Conservation (phyloP, 1,140 invertebrate species). For the Cataglyphis hispanica region DNA sequence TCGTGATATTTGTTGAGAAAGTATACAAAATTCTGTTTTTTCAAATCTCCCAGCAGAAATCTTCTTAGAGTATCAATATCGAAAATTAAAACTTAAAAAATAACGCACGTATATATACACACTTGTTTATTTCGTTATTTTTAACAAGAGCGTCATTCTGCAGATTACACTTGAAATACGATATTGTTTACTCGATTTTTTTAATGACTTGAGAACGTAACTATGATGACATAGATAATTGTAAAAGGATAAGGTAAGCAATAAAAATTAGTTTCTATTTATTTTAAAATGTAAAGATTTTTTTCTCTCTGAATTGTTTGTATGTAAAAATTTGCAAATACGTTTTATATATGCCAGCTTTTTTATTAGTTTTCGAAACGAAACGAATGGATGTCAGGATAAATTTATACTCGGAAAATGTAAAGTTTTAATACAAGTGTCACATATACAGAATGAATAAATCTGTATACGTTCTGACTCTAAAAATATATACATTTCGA, state of each 20-base stretch:
- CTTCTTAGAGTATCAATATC: not conserved
- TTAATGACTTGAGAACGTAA: not conserved
- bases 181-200: constrained; percentile 11
- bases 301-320: not conserved
- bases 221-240: not conserved
- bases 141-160: not conserved
- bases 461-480: not conserved
- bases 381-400: not conserved
- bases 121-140: constrained; percentile 2
- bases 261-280: constrained; percentile 14
- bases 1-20: not conserved
- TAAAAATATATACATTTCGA: not conserved
- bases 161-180: constrained; percentile 10
- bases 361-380: constrained; percentile 11
- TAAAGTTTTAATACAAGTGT: constrained; percentile 37
- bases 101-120: not conserved
- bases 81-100: not conserved
- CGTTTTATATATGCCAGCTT: not conserved
- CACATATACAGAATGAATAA: constrained; percentile 28
- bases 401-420: constrained; percentile 41
- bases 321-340: not conserved
- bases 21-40: not conserved
- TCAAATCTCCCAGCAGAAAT: not conserved
- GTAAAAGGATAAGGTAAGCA: not conserved
- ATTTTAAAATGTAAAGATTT: constrained; percentile 20